These are phyloP conservation scores for Astropecten irregularis DNA, from an alignment of 53 echinoderm and acorn worm genomes.

Conservation along the genomic window DNA sequence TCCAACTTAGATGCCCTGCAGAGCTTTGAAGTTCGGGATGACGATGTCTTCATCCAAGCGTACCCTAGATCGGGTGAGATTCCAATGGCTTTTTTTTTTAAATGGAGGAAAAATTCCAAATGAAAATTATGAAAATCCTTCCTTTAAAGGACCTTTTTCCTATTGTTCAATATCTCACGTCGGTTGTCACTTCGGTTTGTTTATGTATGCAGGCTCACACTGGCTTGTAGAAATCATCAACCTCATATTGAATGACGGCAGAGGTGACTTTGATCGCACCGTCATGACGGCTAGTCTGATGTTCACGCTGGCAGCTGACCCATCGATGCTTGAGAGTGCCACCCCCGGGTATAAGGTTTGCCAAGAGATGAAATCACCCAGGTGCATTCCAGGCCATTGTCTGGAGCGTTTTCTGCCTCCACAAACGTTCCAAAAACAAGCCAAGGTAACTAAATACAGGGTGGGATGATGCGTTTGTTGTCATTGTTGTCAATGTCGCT, in stretches of 20 bases:
- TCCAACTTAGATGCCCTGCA: neutral
- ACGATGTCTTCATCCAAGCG: neutral
- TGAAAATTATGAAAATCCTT: no score
- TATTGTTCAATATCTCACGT: no score
- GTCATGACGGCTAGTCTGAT: constrained; percentile 57
- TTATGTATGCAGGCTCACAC: constrained; percentile 67
- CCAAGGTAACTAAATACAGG: constrained; percentile 54
- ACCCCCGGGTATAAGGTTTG: constrained; percentile 50
- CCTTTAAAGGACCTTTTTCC: no score
- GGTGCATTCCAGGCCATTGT: constrained; percentile 42
- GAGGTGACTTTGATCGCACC: constrained; percentile 59
- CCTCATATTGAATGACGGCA: constrained; percentile 47
- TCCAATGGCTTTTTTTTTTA: no score
- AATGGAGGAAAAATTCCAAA: no score
- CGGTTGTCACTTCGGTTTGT: no score
- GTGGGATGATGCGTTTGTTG: no score
- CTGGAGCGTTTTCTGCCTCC: constrained; percentile 43
- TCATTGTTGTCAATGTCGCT: no score
- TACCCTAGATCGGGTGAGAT: neutral
- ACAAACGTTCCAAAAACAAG: constrained; percentile 52
- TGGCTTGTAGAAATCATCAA: constrained; percentile 68
- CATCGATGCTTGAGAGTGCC: constrained; percentile 13
- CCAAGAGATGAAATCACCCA: constrained; percentile 32
- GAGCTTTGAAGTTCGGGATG: constrained; percentile 6
- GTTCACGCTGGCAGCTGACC: constrained; percentile 41